Evolutionary conservation across 2,888 invertebrate species (phyloP).

Genomic region (Prenolepis imparis): DNA sequence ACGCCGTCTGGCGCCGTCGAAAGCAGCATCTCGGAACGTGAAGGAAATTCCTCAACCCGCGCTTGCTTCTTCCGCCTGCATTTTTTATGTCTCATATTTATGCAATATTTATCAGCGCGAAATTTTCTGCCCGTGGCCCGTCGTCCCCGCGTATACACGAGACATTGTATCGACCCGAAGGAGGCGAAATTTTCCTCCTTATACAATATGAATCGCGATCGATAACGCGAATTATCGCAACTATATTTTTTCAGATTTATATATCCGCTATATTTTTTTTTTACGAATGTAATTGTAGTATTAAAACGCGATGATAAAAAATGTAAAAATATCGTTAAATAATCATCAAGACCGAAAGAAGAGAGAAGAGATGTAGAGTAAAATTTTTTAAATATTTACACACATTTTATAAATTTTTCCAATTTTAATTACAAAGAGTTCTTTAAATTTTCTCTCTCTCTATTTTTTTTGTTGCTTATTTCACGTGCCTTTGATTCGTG

Average conservation of each 20-base stretch:
- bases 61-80: slow-evolving; percentile 3
- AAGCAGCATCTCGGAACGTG: slow-evolving; percentile 47
- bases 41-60: slow-evolving; percentile 49
- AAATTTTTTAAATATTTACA: too few relatives aligned
- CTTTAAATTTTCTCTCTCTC: background rate
- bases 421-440: background rate
- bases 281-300: background rate
- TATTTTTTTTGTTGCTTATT: background rate
- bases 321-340: background rate
- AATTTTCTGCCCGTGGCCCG: slow-evolving; percentile 35
- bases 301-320: background rate
- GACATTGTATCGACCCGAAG: slow-evolving; percentile 21
- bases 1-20: slow-evolving; percentile 53
- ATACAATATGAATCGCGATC: background rate
- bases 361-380: background rate
- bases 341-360: background rate
- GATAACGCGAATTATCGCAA: background rate
- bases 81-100: slow-evolving; percentile 50
- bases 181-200: slow-evolving; percentile 9
- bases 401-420: background rate
- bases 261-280: background rate
- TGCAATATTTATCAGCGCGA: slow-evolving; percentile 50
- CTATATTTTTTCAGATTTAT: too few relatives aligned
- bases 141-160: too few relatives aligned
- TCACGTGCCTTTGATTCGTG: background rate